phyloP scores from a whole-genome alignment of 2,888 invertebrate genomes.

The Lacanobia wlatinum region DNA sequence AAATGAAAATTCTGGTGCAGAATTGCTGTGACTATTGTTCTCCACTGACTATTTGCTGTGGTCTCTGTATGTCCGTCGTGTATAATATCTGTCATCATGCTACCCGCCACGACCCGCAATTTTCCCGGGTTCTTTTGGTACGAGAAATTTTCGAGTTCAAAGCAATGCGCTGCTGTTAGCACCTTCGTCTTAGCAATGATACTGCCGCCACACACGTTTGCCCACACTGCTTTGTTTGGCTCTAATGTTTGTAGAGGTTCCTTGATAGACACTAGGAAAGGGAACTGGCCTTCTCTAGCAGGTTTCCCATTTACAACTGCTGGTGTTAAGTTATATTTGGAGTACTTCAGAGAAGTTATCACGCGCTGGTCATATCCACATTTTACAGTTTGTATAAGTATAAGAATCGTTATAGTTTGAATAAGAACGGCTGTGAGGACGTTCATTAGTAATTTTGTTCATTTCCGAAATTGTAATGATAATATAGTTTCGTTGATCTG shows the following conservation, averaged over 20 bases:
- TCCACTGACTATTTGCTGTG: constrained; percentile 45
- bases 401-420: constrained; percentile 54
- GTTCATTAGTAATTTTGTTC: constrained; percentile 69
- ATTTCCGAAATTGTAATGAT: constrained; percentile 38
- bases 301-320: constrained; percentile 76
- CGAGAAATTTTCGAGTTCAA: constrained; percentile 76
- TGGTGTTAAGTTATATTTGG: constrained; percentile 70
- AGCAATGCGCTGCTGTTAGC: constrained; percentile 83
- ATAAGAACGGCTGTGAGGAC: constrained; percentile 56
- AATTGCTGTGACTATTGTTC: constrained; percentile 16
- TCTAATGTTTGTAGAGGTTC: constrained; percentile 60
- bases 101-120: constrained; percentile 78
- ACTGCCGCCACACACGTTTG: constrained; percentile 80
- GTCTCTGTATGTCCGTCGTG: constrained; percentile 70
- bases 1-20: constrained; percentile 48
- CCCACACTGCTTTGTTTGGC: constrained; percentile 67
- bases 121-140: constrained; percentile 63
- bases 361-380: constrained; percentile 71
- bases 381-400: constrained; percentile 55
- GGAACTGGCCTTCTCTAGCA: constrained; percentile 70
- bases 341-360: constrained; percentile 79
- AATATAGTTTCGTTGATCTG: constrained; percentile 12
- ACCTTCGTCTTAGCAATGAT: constrained; percentile 75
- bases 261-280: constrained; percentile 81
- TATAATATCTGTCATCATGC: constrained; percentile 63